Percentiles rank a stretch among this genome's conserved stretches.
Evolutionary conservation across 2,888 invertebrate species (phyloP).

Genomic region (Ischnura elegans): DNA sequence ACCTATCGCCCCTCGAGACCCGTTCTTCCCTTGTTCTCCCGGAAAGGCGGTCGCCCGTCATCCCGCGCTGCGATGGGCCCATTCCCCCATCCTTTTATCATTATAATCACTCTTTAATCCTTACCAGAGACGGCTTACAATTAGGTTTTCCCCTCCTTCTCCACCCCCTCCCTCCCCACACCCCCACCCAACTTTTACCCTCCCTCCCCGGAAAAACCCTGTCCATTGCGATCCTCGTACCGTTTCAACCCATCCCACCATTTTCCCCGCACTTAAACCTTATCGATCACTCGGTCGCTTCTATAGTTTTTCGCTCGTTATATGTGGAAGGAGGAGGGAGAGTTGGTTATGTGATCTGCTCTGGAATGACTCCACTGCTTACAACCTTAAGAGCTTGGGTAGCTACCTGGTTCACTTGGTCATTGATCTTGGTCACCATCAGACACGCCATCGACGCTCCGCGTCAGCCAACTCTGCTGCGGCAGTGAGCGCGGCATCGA

Average conservation of each 20-base stretch:
- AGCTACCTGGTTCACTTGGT: too few relatives aligned
- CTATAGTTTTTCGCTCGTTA: constrained; percentile 67
- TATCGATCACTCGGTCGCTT: constrained; percentile 67
- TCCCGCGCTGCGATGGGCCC: constrained; percentile 15
- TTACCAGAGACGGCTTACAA: constrained; percentile 73
- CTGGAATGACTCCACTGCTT: too few relatives aligned
- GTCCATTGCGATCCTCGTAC: too few relatives aligned
- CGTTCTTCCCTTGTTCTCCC: not conserved
- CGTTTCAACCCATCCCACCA: too few relatives aligned
- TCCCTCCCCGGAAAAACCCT: too few relatives aligned
- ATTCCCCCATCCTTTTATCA: constrained; percentile 69
- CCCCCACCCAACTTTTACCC: constrained; percentile 70
- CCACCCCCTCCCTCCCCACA: constrained; percentile 70
- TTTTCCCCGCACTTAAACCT: constrained; percentile 68
- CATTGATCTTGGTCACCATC: too few relatives aligned
- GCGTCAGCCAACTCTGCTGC: too few relatives aligned
- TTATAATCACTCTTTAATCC: constrained; percentile 69
- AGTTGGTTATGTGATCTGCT: too few relatives aligned
- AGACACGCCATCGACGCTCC: too few relatives aligned
- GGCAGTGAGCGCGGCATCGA: too few relatives aligned
- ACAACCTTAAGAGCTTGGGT: too few relatives aligned
- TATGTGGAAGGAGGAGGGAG: not conserved
- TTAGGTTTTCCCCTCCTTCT: constrained; percentile 71
- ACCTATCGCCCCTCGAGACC: not conserved
- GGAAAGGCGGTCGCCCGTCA: constrained; percentile 58